Evolutionary conservation across 1,140 invertebrate genomes (phyloP), one percentile per base, ranked within the genome.

Genomic region (Acromyrmex echinatior): DNA sequence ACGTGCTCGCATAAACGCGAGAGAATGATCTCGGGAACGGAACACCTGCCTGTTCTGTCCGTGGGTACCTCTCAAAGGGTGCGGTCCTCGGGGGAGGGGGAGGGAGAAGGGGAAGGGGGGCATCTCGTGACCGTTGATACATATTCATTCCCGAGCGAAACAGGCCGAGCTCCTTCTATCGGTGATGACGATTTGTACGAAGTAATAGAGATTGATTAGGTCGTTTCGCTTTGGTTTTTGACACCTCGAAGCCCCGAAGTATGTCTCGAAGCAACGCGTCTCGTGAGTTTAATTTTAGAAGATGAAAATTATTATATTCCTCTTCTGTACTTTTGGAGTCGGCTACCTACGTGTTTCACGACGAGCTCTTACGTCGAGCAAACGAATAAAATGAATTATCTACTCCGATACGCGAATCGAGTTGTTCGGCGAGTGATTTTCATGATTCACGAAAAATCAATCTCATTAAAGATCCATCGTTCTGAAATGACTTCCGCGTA

Each of bases 1-100:
- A 94, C 94, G 93, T 93, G 93, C 93, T 92, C 92, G 93, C 92
- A 93, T 93, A 93, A 95, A 93, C 91, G 92, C 92, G 92, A 92
- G 91, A 93, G 93, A 94, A 93, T 91, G 92, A 94, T 92, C 90
- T 91, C 74, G 58, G 66, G 65, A 68, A 60, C 35, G 56, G 90
- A 93, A 93, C 93, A 94, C 94, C 94, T 95, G 93, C 93, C 93
- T 91, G 88, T 86, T 88, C 73, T 63, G 77, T 51, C 21, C 51
- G 28, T 76, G 35, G 49, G 35, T 70, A 66, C 31, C 7, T 56
- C 49, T 82, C 78, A 58, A 60, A 86, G 65, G 39, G 68, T 60
- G 80, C 68, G 79, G 79, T 82, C 56, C 56, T 82, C 80, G 31
- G 25, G 78, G 31, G 10, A 28, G 85, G 56, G n/a, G 18, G 31